Evolutionary conservation across 1,140 invertebrate genomes (phyloP).

Genomic region (Agrilus planipennis): DNA sequence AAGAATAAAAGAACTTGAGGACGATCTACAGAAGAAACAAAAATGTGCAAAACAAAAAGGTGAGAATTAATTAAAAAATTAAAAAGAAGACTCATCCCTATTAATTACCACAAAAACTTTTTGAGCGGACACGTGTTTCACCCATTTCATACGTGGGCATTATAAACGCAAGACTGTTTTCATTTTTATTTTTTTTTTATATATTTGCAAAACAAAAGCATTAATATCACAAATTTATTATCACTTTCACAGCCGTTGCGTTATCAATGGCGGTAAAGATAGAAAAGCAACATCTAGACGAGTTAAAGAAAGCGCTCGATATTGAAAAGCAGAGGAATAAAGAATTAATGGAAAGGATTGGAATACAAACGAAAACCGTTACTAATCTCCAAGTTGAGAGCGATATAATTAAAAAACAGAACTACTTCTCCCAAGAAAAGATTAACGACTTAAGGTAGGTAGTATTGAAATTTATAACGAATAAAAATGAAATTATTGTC

Average conservation of each 20-base stretch:
- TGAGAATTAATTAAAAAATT: constrained; percentile 4
- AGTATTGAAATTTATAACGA: not conserved
- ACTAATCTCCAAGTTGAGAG: constrained; percentile 9
- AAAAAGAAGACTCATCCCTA: not conserved
- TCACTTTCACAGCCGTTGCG: constrained; percentile 14
- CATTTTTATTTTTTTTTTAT: constrained; percentile 1
- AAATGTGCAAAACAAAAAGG: constrained; percentile 20
- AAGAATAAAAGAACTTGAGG: constrained; percentile 16
- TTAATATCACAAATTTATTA: not conserved
- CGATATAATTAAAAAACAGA: constrained; percentile 9
- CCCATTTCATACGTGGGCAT: too few species aligned
- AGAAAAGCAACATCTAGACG: constrained; percentile 17
- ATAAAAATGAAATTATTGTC: too few species aligned
- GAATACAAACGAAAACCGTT: constrained; percentile 10
- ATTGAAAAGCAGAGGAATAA: constrained; percentile 11
- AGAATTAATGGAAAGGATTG: constrained; percentile 10
- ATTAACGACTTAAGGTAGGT: constrained; percentile 11
- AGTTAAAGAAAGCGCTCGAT: constrained; percentile 15
- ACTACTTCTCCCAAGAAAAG: constrained; percentile 11
- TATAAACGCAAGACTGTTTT: too few species aligned
- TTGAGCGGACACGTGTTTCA: too few species aligned
- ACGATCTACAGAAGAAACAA: constrained; percentile 18
- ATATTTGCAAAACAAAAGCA: not conserved
- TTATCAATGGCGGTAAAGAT: constrained; percentile 17
- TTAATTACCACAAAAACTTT: too few species aligned